These are phyloP conservation scores for Scortum barcoo DNA, from an alignment of 2,113 vertebrate genomes.

Conservation along the genomic window DNA sequence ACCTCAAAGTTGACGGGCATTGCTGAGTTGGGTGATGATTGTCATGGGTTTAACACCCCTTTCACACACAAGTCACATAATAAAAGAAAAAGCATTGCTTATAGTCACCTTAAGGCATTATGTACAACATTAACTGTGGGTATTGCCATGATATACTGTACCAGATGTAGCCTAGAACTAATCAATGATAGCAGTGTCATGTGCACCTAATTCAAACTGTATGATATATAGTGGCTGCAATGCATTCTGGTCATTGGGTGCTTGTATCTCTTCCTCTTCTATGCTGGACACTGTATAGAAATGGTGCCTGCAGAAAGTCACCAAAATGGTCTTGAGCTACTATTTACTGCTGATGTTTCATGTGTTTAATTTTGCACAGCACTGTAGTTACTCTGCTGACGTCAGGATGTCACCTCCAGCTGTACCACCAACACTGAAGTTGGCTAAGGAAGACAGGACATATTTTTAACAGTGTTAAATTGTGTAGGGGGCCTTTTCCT, in stretches of 20 bases:
- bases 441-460: not conserved
- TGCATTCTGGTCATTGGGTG: not conserved
- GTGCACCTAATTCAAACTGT: not conserved
- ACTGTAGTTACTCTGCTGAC: not conserved
- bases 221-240: not conserved
- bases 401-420: not conserved
- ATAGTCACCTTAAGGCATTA: not conserved
- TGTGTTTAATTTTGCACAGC: not conserved
- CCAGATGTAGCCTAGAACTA: not conserved
- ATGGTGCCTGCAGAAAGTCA: not conserved
- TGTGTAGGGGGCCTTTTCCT: not conserved
- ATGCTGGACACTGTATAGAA: not conserved
- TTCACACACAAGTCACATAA: not conserved
- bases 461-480: not conserved
- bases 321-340: too few species aligned
- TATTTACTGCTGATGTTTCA: not conserved
- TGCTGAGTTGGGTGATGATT: not conserved
- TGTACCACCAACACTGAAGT: not conserved
- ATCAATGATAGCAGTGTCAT: not conserved
- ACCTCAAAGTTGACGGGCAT: not conserved
- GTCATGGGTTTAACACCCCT: not conserved
- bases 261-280: not conserved
- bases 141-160: not conserved
- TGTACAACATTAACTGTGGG: not conserved
- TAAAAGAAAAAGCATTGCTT: not conserved